These are phyloP conservation scores for Galeopterus variegatus DNA, from an alignment of 2,113 vertebrate genomes.

Conservation along the genomic window DNA sequence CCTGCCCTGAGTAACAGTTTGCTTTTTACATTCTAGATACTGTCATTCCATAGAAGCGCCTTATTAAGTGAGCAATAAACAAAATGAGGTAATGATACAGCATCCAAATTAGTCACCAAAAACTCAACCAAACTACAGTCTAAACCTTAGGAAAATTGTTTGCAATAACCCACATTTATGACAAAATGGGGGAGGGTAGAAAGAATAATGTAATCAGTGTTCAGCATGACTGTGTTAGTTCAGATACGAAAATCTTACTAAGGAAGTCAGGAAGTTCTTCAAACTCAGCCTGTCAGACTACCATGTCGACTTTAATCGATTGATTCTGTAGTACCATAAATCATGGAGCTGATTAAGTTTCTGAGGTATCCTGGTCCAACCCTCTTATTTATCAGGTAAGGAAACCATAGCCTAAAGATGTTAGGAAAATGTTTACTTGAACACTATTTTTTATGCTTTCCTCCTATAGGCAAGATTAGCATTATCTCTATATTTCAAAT, in stretches of 20 bases:
- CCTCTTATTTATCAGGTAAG: not conserved
- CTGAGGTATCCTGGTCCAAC: not conserved
- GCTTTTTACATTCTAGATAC: slow-evolving; percentile 62
- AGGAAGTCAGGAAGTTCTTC: slow-evolving; percentile 16
- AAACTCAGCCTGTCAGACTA: not conserved
- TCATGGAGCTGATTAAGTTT: not conserved
- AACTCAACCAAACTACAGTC: slow-evolving; percentile 52
- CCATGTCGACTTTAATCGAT: not conserved
- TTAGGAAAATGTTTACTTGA: not conserved
- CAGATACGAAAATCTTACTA: slow-evolving; percentile 38
- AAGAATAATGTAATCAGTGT: slow-evolving; percentile 50
- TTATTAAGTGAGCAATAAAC: slow-evolving; percentile 76
- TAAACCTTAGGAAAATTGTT: slow-evolving; percentile 58
- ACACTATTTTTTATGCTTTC: not conserved
- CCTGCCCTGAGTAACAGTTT: slow-evolving; percentile 57
- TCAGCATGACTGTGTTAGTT: slow-evolving; percentile 23
- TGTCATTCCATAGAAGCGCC: slow-evolving; percentile 49
- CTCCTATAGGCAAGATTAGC: not conserved
- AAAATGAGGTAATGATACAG: slow-evolving; percentile 79
- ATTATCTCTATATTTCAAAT: not conserved
- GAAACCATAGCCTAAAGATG: slow-evolving; percentile 20
- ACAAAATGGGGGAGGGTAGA: not conserved
- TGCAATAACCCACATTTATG: slow-evolving; percentile 44
- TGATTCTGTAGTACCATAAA: not conserved
- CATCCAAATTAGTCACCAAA: slow-evolving; percentile 70